Evolutionary conservation across 2,113 vertebrate genomes (phyloP).

Genomic region (Anolis sagrei): DNA sequence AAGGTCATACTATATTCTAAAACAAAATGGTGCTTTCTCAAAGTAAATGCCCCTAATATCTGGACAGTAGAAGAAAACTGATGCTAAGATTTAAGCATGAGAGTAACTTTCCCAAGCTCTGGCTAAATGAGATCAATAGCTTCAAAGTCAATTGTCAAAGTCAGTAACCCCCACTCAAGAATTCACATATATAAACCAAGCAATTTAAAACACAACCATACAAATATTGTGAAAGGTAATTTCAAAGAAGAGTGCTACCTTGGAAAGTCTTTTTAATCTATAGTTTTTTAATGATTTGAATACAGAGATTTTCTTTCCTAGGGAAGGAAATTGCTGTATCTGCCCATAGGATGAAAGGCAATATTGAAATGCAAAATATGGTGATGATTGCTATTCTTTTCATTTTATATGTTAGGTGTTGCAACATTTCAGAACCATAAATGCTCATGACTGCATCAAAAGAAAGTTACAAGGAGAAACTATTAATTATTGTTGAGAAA

Average conservation of each 20-base stretch:
- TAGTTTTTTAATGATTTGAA: not conserved
- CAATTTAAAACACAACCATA: not conserved
- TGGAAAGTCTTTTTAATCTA: not conserved
- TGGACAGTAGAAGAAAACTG: too few relatives aligned
- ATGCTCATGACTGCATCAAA: accelerated
- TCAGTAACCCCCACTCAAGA: too few relatives aligned
- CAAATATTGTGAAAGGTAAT: not conserved
- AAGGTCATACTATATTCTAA: too few relatives aligned
- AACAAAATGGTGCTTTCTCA: too few relatives aligned
- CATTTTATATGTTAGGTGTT: not conserved
- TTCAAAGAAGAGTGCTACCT: not conserved
- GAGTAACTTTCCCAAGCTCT: too few relatives aligned
- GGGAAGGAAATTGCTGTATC: not conserved
- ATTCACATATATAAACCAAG: too few relatives aligned
- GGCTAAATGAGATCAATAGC: too few relatives aligned
- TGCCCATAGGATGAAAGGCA: conserved; percentile 11
- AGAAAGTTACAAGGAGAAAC: conserved; percentile 35
- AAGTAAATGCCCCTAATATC: too few relatives aligned
- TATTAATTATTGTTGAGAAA: conserved; percentile 34
- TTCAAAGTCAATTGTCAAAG: not conserved
- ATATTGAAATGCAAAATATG: not conserved
- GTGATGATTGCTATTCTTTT: not conserved
- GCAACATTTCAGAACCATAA: conserved; percentile 16
- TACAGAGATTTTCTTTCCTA: not conserved
- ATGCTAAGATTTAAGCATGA: too few relatives aligned